Percentiles rank a stretch among this genome's conserved stretches.
Conservation (phyloP, 2,888 invertebrate species). For the Drosophila monieri region DNA sequence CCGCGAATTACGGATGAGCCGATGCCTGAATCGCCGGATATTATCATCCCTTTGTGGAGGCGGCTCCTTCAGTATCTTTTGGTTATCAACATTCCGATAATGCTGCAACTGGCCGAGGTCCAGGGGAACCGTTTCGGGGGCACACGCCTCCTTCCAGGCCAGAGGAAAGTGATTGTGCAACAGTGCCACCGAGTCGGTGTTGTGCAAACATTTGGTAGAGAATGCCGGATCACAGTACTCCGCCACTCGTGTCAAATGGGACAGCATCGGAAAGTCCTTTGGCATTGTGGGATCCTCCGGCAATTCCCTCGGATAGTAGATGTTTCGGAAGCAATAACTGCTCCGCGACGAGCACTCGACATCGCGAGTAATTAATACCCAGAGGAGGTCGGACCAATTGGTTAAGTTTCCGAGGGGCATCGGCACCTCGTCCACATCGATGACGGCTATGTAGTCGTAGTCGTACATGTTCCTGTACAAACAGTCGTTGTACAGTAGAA, state of each 20-base stretch:
- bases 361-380: constrained; percentile 85
- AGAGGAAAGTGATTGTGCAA: constrained; percentile 96
- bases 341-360: constrained; percentile 9
- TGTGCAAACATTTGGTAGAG: constrained; percentile 96
- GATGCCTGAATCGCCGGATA: constrained; percentile 56
- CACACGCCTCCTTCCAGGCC: constrained; percentile 91
- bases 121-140: constrained; percentile 90
- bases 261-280: constrained; percentile 94
- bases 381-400: constrained; percentile 84
- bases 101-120: constrained; percentile 94
- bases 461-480: constrained; percentile 94
- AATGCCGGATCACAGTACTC: constrained; percentile 93
- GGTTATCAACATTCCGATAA: constrained; percentile 92
- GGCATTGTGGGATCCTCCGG: constrained; percentile 90
- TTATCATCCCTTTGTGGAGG: constrained; percentile 92
- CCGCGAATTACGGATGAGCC: constrained; percentile 36
- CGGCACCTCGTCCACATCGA: constrained; percentile 97
- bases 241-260: constrained; percentile 93
- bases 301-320: constrained; percentile 93
- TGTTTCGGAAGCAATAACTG: constrained; percentile 93
- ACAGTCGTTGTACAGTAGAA: constrained; percentile 97
- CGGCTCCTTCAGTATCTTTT: constrained; percentile 88
- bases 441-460: constrained; percentile 92
- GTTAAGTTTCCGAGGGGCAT: constrained; percentile 86
- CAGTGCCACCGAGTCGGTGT: constrained; percentile 92